phyloP scores from a whole-genome alignment of 2,113 vertebrate genomes.

The Cyprinodon tularosa region DNA sequence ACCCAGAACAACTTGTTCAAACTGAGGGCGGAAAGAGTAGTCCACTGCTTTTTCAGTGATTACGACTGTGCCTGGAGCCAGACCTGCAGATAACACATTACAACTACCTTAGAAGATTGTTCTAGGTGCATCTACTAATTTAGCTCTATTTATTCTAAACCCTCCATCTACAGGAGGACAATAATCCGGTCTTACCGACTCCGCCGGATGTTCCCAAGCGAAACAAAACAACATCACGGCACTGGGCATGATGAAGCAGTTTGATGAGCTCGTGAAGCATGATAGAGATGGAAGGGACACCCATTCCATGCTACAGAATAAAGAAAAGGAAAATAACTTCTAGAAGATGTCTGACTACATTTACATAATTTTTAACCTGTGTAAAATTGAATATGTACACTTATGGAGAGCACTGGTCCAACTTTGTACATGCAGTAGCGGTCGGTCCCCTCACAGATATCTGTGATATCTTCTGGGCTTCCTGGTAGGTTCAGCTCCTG shows the following conservation, averaged over 20 bases:
- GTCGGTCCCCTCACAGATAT: slow-evolving; percentile 86
- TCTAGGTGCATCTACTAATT: background rate
- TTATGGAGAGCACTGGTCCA: slow-evolving; percentile 86
- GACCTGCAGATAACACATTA: slow-evolving; percentile 63
- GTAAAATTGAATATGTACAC: slow-evolving; percentile 73
- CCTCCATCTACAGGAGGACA: background rate
- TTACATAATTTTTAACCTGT: background rate
- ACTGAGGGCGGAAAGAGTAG: slow-evolving; percentile 81
- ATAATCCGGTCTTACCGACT: slow-evolving; percentile 78
- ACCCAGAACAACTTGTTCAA: slow-evolving; percentile 87
- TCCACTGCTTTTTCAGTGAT: slow-evolving; percentile 84
- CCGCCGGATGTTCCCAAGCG: slow-evolving; percentile 88
- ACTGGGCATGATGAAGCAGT: slow-evolving; percentile 85
- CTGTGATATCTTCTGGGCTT: slow-evolving; percentile 69
- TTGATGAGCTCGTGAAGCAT: slow-evolving; percentile 93
- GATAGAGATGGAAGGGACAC: slow-evolving; percentile 89
- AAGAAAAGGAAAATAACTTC: background rate
- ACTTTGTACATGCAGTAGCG: slow-evolving; percentile 87
- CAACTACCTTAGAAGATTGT: background rate
- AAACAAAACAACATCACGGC: slow-evolving; percentile 85
- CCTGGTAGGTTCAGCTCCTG: slow-evolving; percentile 80
- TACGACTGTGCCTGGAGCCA: slow-evolving; percentile 84
- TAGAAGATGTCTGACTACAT: background rate
- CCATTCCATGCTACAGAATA: slow-evolving; percentile 85
- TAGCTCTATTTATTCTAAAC: background rate